phyloP scores from a whole-genome alignment of 2,113 vertebrate species.

The Micronisus gabar region DNA sequence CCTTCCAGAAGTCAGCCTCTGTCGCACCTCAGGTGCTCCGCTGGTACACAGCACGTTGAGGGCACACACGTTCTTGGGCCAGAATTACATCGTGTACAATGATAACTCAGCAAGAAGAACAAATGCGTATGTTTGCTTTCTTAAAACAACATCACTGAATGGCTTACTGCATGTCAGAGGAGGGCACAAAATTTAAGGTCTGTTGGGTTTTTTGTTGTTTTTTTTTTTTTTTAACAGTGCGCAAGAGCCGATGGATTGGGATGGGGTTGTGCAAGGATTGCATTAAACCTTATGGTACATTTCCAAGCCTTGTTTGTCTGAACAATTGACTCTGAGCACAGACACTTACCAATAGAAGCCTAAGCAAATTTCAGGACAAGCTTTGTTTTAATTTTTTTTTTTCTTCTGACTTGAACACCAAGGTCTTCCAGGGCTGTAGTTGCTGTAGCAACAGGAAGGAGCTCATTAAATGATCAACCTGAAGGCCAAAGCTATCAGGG shows the following conservation, averaged over 20 bases:
- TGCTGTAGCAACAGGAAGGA: conserved; percentile 64
- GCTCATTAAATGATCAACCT: conserved; percentile 70
- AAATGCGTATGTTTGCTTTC: background rate
- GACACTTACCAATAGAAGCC: conserved; percentile 52
- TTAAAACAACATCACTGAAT: background rate
- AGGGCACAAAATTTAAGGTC: background rate
- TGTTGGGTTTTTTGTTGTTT: background rate
- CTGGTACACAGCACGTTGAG: background rate
- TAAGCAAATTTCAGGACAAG: conserved; percentile 61
- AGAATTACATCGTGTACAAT: background rate
- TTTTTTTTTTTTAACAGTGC: background rate
- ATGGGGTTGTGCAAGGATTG: conserved; percentile 40
- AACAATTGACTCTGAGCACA: conserved; percentile 60
- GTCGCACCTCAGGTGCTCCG: background rate
- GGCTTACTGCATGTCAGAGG: background rate
- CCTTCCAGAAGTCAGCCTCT: background rate
- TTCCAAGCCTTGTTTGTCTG: conserved; percentile 60
- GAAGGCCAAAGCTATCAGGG: conserved; percentile 65
- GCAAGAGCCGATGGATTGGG: background rate
- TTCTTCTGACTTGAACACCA: conserved; percentile 51
- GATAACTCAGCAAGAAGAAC: background rate
- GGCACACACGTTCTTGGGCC: background rate
- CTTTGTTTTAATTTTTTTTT: background rate
- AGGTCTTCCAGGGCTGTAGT: conserved; percentile 59
- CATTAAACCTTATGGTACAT: conserved; percentile 8